phyloP scores from a whole-genome alignment of 2,888 invertebrate species.

The Parnassius smintheus region DNA sequence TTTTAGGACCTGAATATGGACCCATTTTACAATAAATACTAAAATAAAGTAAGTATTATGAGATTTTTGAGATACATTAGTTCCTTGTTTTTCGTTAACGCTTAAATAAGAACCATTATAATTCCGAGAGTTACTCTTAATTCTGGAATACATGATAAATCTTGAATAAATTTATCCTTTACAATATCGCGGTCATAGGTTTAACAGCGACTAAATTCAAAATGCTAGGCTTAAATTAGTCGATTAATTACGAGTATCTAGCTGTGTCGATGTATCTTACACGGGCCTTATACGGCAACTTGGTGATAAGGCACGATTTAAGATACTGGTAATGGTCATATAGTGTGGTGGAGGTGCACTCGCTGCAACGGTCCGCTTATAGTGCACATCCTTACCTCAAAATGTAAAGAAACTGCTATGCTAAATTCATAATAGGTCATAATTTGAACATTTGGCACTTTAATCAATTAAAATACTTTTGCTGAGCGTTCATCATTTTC shows the following conservation, averaged over 20 bases:
- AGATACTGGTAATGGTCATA: constrained; percentile 12
- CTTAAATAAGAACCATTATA: constrained; percentile 4
- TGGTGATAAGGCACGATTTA: constrained; percentile 20
- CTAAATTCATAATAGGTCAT: too few relatives aligned
- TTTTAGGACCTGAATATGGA: background rate
- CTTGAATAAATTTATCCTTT: background rate
- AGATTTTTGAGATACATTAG: too few relatives aligned
- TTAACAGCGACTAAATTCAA: constrained; percentile 29
- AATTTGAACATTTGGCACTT: too few relatives aligned
- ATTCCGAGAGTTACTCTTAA: background rate
- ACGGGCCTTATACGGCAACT: constrained; percentile 11
- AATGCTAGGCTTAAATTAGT: constrained; percentile 35
- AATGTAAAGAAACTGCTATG: background rate
- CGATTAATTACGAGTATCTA: constrained; percentile 33
- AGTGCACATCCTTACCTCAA: constrained; percentile 19
- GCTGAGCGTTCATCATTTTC: too few relatives aligned
- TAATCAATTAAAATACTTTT: too few relatives aligned
- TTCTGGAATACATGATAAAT: constrained; percentile 3
- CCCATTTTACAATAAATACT: background rate
- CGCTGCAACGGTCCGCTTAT: background rate
- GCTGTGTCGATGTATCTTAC: constrained; percentile 29
- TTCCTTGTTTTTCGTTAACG: background rate
- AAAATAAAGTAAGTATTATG: too few relatives aligned
- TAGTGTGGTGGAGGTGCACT: background rate
- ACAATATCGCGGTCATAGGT: background rate